phyloP scores from a whole-genome alignment of 2,113 vertebrate species.

The Chionis minor region DNA sequence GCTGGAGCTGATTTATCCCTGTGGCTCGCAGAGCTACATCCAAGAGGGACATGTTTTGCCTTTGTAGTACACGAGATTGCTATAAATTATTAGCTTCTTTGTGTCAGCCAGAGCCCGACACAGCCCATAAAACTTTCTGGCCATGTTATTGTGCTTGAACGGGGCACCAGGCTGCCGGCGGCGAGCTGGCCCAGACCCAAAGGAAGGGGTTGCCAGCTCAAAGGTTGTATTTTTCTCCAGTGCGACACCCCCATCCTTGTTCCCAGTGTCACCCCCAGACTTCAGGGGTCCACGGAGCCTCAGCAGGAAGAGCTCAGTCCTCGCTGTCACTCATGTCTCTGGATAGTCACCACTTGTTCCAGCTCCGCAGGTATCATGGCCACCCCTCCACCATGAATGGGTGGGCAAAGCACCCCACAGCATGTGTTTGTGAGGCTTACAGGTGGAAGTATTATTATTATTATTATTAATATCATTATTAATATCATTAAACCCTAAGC shows the following conservation, averaged over 20 bases:
- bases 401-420: neutral
- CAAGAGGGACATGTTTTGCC: neutral
- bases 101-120: neutral
- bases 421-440: accelerated
- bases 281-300: neutral
- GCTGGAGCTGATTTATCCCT: constrained; percentile 43
- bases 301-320: neutral
- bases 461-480: neutral
- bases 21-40: neutral
- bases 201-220: neutral
- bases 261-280: accelerated
- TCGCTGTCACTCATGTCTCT: neutral
- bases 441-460: neutral
- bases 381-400: accelerated
- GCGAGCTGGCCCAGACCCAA: neutral
- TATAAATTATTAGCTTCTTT: constrained; percentile 41
- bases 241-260: neutral
- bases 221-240: neutral
- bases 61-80: neutral
- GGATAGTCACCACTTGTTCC: accelerated
- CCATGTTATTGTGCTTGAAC: neutral
- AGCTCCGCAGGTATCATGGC: neutral
- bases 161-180: neutral
- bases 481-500: neutral
- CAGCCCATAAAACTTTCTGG: constrained; percentile 11